phyloP scores from a whole-genome alignment of 2,797 vertebrate genomes.

The Gymnoscopelus microlampas region DNA sequence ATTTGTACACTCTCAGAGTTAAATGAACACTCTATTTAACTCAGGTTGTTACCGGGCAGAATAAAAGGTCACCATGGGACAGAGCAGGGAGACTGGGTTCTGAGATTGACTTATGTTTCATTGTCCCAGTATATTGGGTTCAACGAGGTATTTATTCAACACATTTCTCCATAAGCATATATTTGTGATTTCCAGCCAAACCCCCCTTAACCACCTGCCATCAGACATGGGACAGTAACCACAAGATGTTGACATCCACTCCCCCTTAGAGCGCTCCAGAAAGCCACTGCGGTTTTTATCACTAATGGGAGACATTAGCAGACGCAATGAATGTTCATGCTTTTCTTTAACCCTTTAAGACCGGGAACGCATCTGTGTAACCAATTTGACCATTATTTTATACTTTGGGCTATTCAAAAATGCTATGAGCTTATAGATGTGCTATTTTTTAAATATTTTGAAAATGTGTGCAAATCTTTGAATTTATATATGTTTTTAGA shows the following conservation, averaged over 20 bases:
- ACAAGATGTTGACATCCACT: slow-evolving; percentile 54
- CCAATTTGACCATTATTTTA: no score
- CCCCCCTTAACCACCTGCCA: slow-evolving; percentile 40
- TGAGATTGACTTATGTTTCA: slow-evolving; percentile 25
- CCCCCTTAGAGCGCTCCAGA: slow-evolving; percentile 68
- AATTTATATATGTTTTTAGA: no score
- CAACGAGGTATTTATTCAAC: slow-evolving; percentile 44
- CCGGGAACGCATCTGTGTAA: no score
- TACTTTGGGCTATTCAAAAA: no score
- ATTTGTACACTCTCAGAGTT: no score
- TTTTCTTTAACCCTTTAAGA: no score
- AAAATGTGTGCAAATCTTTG: no score
- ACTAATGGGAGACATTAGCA: slow-evolving; percentile 73
- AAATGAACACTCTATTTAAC: slow-evolving; percentile 12
- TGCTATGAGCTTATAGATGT: no score
- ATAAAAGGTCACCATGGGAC: slow-evolving; percentile 21
- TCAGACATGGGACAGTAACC: slow-evolving; percentile 57
- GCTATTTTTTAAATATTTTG: no score
- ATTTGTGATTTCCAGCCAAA: slow-evolving; percentile 45
- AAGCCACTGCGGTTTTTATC: slow-evolving; percentile 72
- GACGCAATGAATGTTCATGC: slow-evolving; percentile 78
- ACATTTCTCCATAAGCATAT: slow-evolving; percentile 7
- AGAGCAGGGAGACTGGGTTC: slow-evolving; percentile 2
- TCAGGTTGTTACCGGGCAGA: slow-evolving; percentile 19
- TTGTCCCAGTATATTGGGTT: slow-evolving; percentile 46